phyloP scores from a whole-genome alignment of 2,888 invertebrate genomes.

The Cantharis flavilabris region DNA sequence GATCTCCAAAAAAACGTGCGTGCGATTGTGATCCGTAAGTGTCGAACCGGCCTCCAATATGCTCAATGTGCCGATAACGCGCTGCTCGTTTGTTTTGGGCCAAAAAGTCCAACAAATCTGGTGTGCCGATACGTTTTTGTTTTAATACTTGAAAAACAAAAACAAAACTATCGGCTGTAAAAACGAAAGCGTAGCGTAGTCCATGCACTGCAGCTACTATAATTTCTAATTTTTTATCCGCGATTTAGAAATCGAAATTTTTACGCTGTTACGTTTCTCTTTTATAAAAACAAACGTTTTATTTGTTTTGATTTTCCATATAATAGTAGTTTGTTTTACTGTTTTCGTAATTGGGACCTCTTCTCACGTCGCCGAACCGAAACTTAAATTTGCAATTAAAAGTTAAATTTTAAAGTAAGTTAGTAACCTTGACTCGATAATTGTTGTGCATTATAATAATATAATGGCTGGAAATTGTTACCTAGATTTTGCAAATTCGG shows the following conservation, averaged over 20 bases:
- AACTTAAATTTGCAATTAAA: background rate
- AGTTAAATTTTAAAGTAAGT: background rate
- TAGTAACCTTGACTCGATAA: background rate
- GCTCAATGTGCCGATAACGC: background rate
- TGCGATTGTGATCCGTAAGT: background rate
- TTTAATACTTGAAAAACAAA: background rate
- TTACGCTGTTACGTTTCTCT: background rate
- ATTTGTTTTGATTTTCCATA: background rate
- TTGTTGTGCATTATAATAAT: background rate
- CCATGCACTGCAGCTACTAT: background rate
- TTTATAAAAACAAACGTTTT: background rate
- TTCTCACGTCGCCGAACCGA: background rate
- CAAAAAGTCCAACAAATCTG: background rate
- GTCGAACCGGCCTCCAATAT: background rate
- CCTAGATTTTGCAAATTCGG: background rate
- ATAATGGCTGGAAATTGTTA: background rate
- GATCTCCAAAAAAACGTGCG: background rate
- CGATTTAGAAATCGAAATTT: conserved; percentile 3
- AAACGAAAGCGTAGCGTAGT: background rate
- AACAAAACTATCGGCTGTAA: background rate
- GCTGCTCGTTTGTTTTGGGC: background rate
- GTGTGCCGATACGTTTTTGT: background rate
- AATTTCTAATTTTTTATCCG: background rate
- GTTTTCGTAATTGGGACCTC: background rate
- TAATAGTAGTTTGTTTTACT: background rate